Conservation (phyloP, 1,140 invertebrate genomes). For the Notospermus geniculatus region DNA sequence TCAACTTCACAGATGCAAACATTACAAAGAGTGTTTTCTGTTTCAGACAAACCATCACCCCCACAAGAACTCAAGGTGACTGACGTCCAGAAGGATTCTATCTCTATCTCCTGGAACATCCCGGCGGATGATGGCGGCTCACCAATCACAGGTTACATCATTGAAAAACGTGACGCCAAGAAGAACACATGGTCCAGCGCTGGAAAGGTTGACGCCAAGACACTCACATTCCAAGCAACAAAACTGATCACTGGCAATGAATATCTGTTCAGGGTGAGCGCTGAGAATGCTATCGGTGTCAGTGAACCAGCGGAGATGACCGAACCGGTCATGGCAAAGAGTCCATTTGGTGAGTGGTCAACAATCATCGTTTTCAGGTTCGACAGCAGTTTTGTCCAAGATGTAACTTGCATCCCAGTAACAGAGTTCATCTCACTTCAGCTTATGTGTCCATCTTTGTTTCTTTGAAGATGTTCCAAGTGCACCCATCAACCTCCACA, state of each 20-base stretch:
- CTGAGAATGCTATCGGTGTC: slow-evolving; percentile 81
- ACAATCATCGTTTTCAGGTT: too few species aligned
- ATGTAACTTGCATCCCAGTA: too few species aligned
- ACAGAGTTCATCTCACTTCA: too few species aligned
- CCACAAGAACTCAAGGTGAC: slow-evolving; percentile 61
- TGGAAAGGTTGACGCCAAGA: slow-evolving; percentile 37
- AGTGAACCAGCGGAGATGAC: slow-evolving; percentile 73
- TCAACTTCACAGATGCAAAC: too few species aligned
- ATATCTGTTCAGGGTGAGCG: slow-evolving; percentile 94
- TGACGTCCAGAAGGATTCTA: slow-evolving; percentile 45
- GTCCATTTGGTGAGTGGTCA: slow-evolving; percentile 52
- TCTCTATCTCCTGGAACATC: slow-evolving; percentile 71
- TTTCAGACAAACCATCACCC: slow-evolving; percentile 56
- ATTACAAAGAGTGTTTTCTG: too few species aligned
- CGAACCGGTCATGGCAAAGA: slow-evolving; percentile 55
- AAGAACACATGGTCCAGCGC: slow-evolving; percentile 86
- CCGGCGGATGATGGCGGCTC: slow-evolving; percentile 77
- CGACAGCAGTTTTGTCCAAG: too few species aligned
- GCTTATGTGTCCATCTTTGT: too few species aligned
- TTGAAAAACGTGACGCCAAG: slow-evolving; percentile 93
- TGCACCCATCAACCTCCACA: slow-evolving; percentile 85
- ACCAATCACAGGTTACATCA: slow-evolving; percentile 75
- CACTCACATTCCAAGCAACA: slow-evolving; percentile 62
- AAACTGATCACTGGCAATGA: slow-evolving; percentile 79
- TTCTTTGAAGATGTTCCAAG: slow-evolving; percentile 68